phyloP scores from a whole-genome alignment of 1,140 invertebrate species.

The Probaryconus sp. region DNA sequence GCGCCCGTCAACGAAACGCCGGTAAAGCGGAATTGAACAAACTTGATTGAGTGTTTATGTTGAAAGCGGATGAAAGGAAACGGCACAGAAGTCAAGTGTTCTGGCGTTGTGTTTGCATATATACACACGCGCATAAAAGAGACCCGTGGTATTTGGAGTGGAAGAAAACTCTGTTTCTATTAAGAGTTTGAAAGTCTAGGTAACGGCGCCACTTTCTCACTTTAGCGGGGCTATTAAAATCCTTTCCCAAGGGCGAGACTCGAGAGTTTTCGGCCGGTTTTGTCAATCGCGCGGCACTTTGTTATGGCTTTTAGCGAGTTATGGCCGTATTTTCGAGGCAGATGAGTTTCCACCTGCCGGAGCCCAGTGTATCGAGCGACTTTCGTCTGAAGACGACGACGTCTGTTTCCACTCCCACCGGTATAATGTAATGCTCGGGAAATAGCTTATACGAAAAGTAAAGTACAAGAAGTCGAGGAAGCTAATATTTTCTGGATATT shows the following conservation, averaged over 20 bases:
- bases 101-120: conserved; percentile 10
- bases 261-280: conserved; percentile 23
- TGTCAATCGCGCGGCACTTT: conserved; percentile 48
- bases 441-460: conserved; percentile 24
- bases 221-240: conserved; percentile 52
- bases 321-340: conserved; percentile 4
- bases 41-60: conserved; percentile 45
- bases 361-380: conserved; percentile 6
- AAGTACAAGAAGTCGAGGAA: background rate
- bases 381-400: conserved; percentile 17
- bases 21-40: conserved; percentile 22
- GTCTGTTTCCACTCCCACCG: background rate
- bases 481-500: conserved; percentile 15
- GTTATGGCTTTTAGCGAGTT: conserved; percentile 33
- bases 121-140: background rate
- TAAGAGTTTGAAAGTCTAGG: conserved; percentile 51
- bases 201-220: conserved; percentile 51
- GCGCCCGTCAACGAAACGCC: conserved; percentile 1
- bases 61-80: conserved; percentile 23
- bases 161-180: conserved; percentile 40
- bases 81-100: conserved; percentile 23
- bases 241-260: conserved; percentile 35
- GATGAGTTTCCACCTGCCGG: conserved; percentile 7
- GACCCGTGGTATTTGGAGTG: conserved; percentile 26
- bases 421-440: conserved; percentile 5